Conservation (phyloP, 2,888 invertebrate genomes). For the Thereva nobilitata region DNA sequence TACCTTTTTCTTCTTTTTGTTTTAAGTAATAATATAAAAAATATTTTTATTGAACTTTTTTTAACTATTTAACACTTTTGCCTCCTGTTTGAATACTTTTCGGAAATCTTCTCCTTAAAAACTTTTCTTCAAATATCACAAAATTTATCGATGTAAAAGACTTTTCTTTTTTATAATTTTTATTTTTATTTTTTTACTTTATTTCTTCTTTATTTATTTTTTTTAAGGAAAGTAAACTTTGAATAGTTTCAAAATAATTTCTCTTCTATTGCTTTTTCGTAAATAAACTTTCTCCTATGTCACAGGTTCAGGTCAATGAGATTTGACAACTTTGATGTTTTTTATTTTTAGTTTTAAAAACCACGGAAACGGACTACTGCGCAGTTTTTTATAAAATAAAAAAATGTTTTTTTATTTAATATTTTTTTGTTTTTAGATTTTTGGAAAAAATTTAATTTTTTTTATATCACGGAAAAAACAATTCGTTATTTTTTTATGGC, state of each 20-base stretch:
- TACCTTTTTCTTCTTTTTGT: constrained; percentile 1
- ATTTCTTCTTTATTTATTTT: constrained; percentile 1
- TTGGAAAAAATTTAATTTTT: neutral
- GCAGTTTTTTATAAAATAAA: constrained; percentile 3
- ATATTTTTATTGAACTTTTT: constrained; percentile 32
- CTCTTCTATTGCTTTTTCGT: no score
- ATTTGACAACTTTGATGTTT: constrained; percentile 10
- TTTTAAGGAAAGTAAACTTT: neutral
- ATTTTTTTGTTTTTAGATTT: constrained; percentile 8
- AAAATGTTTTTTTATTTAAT: constrained; percentile 18
- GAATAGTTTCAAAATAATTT: no score
- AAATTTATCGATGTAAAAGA: constrained; percentile 44
- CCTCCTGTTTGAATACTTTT: constrained; percentile 26
- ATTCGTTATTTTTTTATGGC: constrained; percentile 37
- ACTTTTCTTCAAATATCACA: constrained; percentile 42
- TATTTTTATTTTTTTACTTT: constrained; percentile 24
- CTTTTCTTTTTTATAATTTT: constrained; percentile 19
- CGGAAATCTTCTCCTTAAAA: constrained; percentile 22
- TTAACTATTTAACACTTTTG: constrained; percentile 29
- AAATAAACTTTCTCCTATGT: no score
- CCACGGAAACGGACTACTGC: constrained; percentile 34
- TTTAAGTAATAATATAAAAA: constrained; percentile 33
- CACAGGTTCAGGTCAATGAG: no score
- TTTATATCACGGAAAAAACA: constrained; percentile 19
- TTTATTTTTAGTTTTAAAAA: constrained; percentile 14